Evolutionary conservation across 2,888 invertebrate species (phyloP).

Genomic region (Diarsia rubi): DNA sequence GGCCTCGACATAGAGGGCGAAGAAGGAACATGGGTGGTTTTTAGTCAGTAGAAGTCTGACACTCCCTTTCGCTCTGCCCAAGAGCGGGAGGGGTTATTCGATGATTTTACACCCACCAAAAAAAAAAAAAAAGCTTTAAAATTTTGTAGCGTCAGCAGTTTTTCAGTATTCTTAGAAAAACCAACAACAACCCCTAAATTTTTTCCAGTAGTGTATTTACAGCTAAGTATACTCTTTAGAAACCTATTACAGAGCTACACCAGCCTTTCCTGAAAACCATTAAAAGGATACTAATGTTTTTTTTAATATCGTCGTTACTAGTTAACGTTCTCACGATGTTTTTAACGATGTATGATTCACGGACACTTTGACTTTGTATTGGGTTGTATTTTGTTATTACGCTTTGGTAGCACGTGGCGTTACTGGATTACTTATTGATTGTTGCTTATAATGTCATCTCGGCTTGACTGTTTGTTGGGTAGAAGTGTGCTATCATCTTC

Average conservation of each 20-base stretch:
- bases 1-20: no score
- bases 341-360: slow-evolving; percentile 50
- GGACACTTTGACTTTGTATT: slow-evolving; percentile 25
- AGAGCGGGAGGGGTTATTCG: no score
- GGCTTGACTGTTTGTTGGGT: neutral
- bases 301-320: slow-evolving; percentile 31
- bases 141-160: no score
- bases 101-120: no score
- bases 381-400: slow-evolving; percentile 19
- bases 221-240: no score
- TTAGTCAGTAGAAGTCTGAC: no score
- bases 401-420: slow-evolving; percentile 45
- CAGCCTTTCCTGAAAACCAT: neutral
- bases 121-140: no score
- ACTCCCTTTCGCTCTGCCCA: no score
- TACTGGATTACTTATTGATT: slow-evolving; percentile 32
- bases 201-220: no score
- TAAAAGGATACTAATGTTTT: neutral
- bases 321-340: slow-evolving; percentile 46
- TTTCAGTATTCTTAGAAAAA: no score
- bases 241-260: neutral
- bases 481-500: neutral
- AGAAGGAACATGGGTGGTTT: no score
- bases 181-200: no score
- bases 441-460: neutral